phyloP scores from a whole-genome alignment of 2,797 vertebrate species.

The Petrocephalus sullivani region DNA sequence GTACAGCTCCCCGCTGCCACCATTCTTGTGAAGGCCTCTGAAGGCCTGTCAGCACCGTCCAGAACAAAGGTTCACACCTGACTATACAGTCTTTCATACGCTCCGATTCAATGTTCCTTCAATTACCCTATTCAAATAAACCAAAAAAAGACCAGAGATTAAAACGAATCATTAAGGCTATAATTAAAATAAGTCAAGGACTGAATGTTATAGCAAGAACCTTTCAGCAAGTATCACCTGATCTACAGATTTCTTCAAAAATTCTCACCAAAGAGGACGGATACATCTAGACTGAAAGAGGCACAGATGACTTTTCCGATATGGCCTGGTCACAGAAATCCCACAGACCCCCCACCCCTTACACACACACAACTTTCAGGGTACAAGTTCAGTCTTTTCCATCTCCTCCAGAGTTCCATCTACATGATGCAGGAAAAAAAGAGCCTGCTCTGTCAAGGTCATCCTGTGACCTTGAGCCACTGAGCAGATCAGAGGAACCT shows the following conservation, averaged over 20 bases:
- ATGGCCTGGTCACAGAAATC: background rate
- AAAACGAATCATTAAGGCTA: background rate
- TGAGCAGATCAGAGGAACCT: background rate
- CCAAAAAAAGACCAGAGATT: background rate
- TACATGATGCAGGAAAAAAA: background rate
- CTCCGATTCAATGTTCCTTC: background rate
- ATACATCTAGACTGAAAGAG: background rate
- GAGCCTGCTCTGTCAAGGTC: background rate
- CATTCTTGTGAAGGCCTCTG: background rate
- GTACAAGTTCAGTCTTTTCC: background rate
- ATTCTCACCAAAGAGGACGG: background rate
- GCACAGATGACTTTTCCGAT: background rate
- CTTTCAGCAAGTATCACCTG: conserved; percentile 4
- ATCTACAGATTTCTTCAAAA: background rate
- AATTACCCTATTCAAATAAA: background rate
- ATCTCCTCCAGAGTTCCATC: background rate
- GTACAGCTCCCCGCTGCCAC: background rate
- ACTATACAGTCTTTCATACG: background rate
- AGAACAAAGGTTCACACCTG: background rate
- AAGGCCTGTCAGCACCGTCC: background rate
- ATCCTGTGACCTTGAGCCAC: background rate
- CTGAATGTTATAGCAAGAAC: background rate
- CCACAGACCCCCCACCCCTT: background rate
- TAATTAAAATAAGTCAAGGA: background rate
- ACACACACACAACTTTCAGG: background rate